Evolutionary conservation across 2,113 vertebrate species (phyloP).

Genomic region (Caracal caracal): DNA sequence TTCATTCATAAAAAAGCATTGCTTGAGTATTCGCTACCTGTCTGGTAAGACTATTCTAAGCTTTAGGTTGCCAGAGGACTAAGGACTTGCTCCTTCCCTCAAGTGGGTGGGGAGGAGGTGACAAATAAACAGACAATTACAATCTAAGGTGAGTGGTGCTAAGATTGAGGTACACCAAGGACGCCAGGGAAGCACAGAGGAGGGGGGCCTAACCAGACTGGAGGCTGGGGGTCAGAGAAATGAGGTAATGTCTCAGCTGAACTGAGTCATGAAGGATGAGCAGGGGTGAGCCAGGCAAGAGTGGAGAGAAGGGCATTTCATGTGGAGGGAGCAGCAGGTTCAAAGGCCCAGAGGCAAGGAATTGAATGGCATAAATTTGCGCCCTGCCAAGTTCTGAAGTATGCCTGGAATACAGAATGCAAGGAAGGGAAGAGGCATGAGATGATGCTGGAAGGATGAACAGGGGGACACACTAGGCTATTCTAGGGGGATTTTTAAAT

Average conservation of each 20-base stretch:
- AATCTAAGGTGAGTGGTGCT: not conserved
- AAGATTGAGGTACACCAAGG: conserved; percentile 26
- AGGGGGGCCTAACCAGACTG: conserved; percentile 55
- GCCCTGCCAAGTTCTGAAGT: conserved; percentile 61
- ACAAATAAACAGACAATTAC: conserved; percentile 35
- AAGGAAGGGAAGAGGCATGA: not conserved
- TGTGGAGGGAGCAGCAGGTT: conserved; percentile 52
- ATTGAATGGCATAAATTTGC: conserved; percentile 59
- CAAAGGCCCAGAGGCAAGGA: conserved; percentile 78
- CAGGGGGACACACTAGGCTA: not conserved
- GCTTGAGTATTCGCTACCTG: not conserved
- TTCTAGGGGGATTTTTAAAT: not conserved
- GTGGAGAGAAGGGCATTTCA: conserved; percentile 58
- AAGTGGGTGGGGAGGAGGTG: not conserved
- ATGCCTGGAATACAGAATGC: conserved; percentile 61
- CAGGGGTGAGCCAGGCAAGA: conserved; percentile 53
- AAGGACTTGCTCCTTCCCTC: not conserved
- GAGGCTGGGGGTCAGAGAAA: conserved; percentile 40
- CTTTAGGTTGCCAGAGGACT: conserved; percentile 18
- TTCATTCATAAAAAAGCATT: conserved; percentile 35
- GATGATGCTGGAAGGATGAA: not conserved
- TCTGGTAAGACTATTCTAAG: not conserved
- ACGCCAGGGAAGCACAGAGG: not conserved
- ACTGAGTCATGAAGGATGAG: conserved; percentile 71
- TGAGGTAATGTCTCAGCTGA: conserved; percentile 78